Evolutionary conservation across 1,140 invertebrate genomes (phyloP), one percentile per base, ranked within the genome.

Genomic region (Agraylea sexmaculata): DNA sequence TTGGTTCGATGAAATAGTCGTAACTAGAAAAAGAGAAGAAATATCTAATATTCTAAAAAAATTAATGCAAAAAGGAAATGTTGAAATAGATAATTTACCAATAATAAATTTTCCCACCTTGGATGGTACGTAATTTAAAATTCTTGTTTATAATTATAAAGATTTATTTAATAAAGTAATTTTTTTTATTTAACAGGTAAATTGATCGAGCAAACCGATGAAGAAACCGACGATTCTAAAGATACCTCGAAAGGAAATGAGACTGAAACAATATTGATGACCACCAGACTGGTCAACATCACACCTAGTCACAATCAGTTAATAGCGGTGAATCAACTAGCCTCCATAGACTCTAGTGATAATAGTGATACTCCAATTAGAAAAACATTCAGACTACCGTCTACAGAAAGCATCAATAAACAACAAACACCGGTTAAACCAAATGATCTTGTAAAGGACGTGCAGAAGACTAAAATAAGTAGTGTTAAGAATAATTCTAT

Each of bases 1-100:
- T 53, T 87, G 83, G 84, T 87, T 87, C 51, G 76, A 82, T 50
- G 77, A 81, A 53, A 76, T 84, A 18, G 64, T 77, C 1, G 83
- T 86, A 0, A 83, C 78, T 2, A 67, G 75, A 32, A 87, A 87
- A 66, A 61, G 84, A 23, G 83, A 85, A 62, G 80, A 86, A 42
- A 75, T 87, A 37, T 77, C 79, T n/a, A 70, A 73, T 40, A 56
- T 87, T 23, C 60, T 87, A n/a, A 75, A 78, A 53, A 57, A 64
- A 28, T 56, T 86, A 10, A 82, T 85, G 74, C 66, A 74, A 32
- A 70, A 71, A 49, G 63, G 64, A 44, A 73, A 74, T 41, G 64
- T 64, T 45, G 69, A 76, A 46, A 65, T 68, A 42, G 59, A 66
- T 47, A 51, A 68, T 35, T 54, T 78, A 47, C 75, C 76, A n/a